Conservation (phyloP, 1,140 invertebrate genomes). For the Gryon sp. region DNA sequence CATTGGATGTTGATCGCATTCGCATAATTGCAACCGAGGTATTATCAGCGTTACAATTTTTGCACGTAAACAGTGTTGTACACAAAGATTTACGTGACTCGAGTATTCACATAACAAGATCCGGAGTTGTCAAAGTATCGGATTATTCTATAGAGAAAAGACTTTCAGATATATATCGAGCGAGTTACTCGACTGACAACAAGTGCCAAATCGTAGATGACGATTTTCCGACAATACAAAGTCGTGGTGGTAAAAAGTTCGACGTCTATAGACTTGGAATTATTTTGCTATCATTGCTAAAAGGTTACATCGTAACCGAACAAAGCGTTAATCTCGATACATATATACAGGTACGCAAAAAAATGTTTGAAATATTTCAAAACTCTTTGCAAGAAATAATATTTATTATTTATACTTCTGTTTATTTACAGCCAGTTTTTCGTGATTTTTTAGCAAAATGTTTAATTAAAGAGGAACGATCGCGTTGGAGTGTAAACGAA, state of each 20-base stretch:
- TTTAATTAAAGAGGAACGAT: constrained; percentile 83
- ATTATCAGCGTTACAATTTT: constrained; percentile 84
- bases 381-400: too few relatives aligned
- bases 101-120: constrained; percentile 84
- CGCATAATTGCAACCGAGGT: constrained; percentile 83
- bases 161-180: constrained; percentile 79
- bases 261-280: constrained; percentile 86
- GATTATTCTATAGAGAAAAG: constrained; percentile 87
- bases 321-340: constrained; percentile 79
- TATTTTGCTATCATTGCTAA: constrained; percentile 81
- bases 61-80: constrained; percentile 89
- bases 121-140: constrained; percentile 81
- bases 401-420: not conserved
- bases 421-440: constrained; percentile 79
- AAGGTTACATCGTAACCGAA: constrained; percentile 77
- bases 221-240: constrained; percentile 80
- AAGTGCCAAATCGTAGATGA: constrained; percentile 66
- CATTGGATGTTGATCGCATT: constrained; percentile 82
- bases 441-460: constrained; percentile 87
- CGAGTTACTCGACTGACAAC: constrained; percentile 46
- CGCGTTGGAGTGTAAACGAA: constrained; percentile 85
- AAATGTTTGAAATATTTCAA: too few relatives aligned
- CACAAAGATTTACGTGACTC: constrained; percentile 86
- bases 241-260: constrained; percentile 85
- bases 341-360: constrained; percentile 60